Conservation (phyloP, 2,113 vertebrate species). For the Holacanthus passer region DNA sequence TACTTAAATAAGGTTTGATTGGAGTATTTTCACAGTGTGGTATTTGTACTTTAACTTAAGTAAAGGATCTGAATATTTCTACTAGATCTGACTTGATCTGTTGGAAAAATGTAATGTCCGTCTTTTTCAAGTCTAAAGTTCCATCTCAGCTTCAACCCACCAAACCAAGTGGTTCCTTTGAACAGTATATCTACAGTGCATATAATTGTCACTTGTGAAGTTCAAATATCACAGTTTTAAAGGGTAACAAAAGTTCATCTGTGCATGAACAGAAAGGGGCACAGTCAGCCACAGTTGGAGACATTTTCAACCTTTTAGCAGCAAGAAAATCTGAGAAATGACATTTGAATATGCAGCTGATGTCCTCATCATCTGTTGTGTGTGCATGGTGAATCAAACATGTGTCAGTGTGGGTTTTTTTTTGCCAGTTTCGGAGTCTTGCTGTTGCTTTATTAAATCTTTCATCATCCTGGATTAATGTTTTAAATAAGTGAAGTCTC, state of each 20-base stretch:
- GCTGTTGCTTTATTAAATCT: slow-evolving; percentile 57
- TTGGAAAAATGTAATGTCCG: neutral
- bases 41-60: too few relatives aligned
- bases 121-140: slow-evolving; percentile 41
- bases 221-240: slow-evolving; percentile 22
- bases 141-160: neutral
- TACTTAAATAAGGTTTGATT: too few relatives aligned
- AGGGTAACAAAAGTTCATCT: slow-evolving; percentile 40
- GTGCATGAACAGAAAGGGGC: slow-evolving; percentile 9
- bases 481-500: slow-evolving; percentile 41
- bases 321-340: neutral
- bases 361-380: slow-evolving; percentile 39
- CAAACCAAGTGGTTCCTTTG: neutral
- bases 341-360: slow-evolving; percentile 28
- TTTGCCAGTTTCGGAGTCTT: slow-evolving; percentile 47
- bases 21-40: too few relatives aligned
- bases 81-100: slow-evolving; percentile 1
- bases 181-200: neutral
- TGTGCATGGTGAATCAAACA: slow-evolving; percentile 26
- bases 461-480: slow-evolving; percentile 63
- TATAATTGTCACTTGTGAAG: slow-evolving; percentile 16
- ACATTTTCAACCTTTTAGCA: slow-evolving; percentile 29
- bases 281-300: slow-evolving; percentile 24
- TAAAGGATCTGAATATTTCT: too few relatives aligned
- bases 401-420: slow-evolving; percentile 35